Conservation (phyloP, 2,888 invertebrate species). For the Heliconius ethilla region DNA sequence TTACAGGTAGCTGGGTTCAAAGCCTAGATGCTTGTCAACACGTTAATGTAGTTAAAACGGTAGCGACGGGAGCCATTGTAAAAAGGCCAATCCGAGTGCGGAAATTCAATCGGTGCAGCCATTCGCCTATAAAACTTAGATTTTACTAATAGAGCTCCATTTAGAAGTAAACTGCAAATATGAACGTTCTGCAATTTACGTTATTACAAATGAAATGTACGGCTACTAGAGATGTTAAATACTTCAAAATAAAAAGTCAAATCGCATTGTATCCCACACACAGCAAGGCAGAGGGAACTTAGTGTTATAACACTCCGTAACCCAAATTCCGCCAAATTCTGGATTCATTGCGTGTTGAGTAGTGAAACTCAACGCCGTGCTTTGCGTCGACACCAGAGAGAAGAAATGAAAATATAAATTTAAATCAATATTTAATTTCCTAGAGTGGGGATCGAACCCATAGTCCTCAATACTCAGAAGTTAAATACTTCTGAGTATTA, state of each 20-base stretch:
- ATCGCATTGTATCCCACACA: too few relatives aligned
- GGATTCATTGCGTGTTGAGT: too few relatives aligned
- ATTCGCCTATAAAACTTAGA: constrained; percentile 16
- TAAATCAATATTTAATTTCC: too few relatives aligned
- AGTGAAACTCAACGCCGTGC: too few relatives aligned
- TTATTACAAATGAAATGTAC: not conserved
- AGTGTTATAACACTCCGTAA: too few relatives aligned
- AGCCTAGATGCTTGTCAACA: constrained; percentile 22
- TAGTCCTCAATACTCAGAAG: too few relatives aligned
- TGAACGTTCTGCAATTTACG: constrained; percentile 1
- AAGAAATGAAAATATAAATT: too few relatives aligned
- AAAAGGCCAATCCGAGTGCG: constrained; percentile 8
- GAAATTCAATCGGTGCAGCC: constrained; percentile 23
- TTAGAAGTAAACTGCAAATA: not conserved
- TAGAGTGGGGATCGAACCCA: too few relatives aligned
- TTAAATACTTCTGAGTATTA: too few relatives aligned
- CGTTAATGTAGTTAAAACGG: constrained; percentile 27
- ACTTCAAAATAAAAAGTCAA: not conserved
- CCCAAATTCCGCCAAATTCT: too few relatives aligned
- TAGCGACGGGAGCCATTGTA: constrained; percentile 4
- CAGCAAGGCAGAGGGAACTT: too few relatives aligned
- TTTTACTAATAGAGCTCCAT: constrained; percentile 1
- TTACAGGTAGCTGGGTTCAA: not conserved
- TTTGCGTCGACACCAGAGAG: too few relatives aligned
- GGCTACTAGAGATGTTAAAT: not conserved